These are phyloP conservation scores for Podarcis lilfordi DNA, from an alignment of 2,797 vertebrate species.

Conservation along the genomic window DNA sequence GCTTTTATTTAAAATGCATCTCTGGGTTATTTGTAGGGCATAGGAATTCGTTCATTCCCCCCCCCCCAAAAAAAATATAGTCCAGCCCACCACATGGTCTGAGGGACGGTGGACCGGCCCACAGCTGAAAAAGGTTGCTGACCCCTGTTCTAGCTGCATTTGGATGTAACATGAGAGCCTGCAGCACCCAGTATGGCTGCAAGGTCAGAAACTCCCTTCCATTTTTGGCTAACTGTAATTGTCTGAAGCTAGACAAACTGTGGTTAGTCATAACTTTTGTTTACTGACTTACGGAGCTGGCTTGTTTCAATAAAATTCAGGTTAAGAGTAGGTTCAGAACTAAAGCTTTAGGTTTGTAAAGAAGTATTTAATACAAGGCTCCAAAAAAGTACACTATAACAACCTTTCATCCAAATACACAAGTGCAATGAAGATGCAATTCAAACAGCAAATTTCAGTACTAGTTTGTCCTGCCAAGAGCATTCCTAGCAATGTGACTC, in stretches of 20 bases:
- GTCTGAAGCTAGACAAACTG: neutral
- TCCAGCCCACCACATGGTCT: too few relatives aligned
- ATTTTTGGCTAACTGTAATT: neutral
- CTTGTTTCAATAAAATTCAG: neutral
- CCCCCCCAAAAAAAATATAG: too few relatives aligned
- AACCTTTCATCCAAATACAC: neutral
- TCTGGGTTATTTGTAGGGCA: too few relatives aligned
- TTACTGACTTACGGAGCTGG: neutral
- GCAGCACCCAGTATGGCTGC: neutral
- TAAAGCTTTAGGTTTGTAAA: neutral
- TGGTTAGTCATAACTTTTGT: neutral
- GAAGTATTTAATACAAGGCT: too few relatives aligned
- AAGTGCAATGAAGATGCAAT: neutral
- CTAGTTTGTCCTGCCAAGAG: neutral
- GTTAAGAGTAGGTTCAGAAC: neutral
- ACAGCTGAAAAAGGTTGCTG: too few relatives aligned
- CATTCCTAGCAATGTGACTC: constrained; percentile 6
- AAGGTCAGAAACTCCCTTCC: neutral
- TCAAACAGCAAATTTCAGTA: neutral
- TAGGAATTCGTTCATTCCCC: too few relatives aligned
- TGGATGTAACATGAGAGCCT: neutral
- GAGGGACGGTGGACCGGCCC: too few relatives aligned
- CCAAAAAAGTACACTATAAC: too few relatives aligned
- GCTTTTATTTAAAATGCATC: too few relatives aligned
- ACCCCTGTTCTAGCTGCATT: neutral